Conservation (phyloP, 2,113 vertebrate genomes). For the Scartelaos histophorus region DNA sequence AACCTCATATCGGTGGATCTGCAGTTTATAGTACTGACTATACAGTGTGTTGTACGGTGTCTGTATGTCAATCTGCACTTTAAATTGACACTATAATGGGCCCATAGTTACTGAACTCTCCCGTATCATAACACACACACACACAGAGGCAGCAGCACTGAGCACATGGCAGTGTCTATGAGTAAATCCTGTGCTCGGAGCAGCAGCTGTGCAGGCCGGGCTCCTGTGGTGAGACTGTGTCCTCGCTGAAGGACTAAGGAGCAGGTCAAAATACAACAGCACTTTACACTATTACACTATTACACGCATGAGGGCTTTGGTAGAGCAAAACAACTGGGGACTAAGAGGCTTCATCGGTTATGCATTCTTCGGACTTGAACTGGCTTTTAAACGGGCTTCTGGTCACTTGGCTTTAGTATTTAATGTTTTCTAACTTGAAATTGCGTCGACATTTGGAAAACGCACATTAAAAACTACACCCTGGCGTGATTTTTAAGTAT, state of each 20-base stretch:
- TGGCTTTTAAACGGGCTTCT: too few relatives aligned
- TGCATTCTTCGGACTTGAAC: too few relatives aligned
- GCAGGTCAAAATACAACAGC: neutral
- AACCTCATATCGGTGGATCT: too few relatives aligned
- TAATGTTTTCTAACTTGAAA: too few relatives aligned
- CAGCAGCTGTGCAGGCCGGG: conserved; percentile 23
- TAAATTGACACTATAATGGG: neutral
- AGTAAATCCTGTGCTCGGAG: conserved; percentile 39
- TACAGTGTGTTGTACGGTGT: neutral
- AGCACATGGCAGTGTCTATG: conserved; percentile 21
- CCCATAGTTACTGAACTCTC: neutral
- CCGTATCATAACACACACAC: conserved; percentile 8
- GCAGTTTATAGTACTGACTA: too few relatives aligned
- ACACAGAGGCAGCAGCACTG: conserved; percentile 17
- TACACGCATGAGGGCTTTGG: neutral
- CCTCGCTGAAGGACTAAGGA: conserved; percentile 14
- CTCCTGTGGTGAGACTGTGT: conserved; percentile 13
- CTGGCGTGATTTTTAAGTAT: too few relatives aligned
- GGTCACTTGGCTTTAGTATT: too few relatives aligned
- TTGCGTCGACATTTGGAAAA: too few relatives aligned
- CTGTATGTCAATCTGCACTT: neutral
- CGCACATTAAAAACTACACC: too few relatives aligned
- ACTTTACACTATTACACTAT: too few relatives aligned
- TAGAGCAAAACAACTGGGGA: conserved; percentile 23
- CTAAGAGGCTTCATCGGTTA: too few relatives aligned